These are phyloP conservation scores for Stomatorhinus ivindoensis DNA, from an alignment of 2,113 vertebrate species.

Conservation along the genomic window DNA sequence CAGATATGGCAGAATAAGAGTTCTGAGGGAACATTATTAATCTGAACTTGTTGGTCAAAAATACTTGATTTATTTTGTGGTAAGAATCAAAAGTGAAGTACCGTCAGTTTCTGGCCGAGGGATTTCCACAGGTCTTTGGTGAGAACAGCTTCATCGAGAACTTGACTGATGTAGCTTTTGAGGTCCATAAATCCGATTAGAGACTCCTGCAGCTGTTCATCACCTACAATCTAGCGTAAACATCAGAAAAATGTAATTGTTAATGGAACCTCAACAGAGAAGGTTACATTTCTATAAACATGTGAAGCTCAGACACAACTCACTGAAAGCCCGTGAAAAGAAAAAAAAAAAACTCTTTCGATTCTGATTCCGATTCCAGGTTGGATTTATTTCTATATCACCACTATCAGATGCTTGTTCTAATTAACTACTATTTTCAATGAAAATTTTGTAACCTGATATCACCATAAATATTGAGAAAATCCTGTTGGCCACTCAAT, in stretches of 20 bases:
- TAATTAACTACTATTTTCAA: not conserved
- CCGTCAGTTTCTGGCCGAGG: not conserved
- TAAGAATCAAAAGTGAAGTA: not conserved
- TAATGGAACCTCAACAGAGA: not conserved
- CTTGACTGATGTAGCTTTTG: conserved; percentile 2
- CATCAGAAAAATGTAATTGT: not conserved
- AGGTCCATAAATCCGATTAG: conserved; percentile 7
- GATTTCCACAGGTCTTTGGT: conserved; percentile 14
- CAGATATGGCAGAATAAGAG: not conserved
- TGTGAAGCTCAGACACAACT: not conserved
- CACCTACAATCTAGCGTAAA: not conserved
- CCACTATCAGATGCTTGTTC: not conserved
- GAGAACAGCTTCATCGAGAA: conserved; percentile 7
- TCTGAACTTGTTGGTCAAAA: not conserved
- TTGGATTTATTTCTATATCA: not conserved
- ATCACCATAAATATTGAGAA: not conserved
- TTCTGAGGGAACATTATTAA: not conserved
- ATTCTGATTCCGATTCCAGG: not conserved
- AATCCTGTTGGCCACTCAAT: not conserved
- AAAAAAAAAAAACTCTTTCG: not conserved
- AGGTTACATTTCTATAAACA: not conserved
- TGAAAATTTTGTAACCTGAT: not conserved
- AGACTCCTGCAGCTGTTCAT: not conserved
- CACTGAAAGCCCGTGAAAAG: not conserved
- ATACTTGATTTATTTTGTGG: not conserved